phyloP scores from a whole-genome alignment of 2,888 invertebrate species.

The Rhopalosiphum nymphaeae region DNA sequence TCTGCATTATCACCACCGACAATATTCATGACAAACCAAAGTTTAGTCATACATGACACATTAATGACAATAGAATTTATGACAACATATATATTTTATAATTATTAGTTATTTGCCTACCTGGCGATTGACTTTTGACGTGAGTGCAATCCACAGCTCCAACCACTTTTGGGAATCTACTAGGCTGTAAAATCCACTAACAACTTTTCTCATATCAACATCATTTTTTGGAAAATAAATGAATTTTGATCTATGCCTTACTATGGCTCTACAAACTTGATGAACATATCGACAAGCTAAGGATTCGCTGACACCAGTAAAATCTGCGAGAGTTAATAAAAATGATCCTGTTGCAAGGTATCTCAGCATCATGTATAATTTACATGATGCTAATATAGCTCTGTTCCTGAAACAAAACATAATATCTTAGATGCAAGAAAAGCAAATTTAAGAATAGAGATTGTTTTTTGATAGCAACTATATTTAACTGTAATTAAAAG shows the following conservation, averaged over 20 bases:
- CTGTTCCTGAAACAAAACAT: constrained; percentile 16
- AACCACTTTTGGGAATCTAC: constrained; percentile 9
- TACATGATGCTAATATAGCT: background rate
- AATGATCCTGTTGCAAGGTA: constrained; percentile 20
- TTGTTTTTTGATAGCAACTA: background rate
- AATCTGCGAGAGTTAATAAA: background rate
- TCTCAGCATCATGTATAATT: constrained; percentile 9
- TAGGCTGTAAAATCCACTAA: background rate
- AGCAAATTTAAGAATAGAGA: background rate
- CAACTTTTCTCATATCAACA: background rate
- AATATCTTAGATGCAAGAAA: background rate
- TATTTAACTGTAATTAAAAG: background rate
- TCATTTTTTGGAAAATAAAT: background rate
- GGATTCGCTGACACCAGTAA: background rate
- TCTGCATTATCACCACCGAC: background rate
- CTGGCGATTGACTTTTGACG: constrained; percentile 10
- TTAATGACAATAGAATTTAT: background rate
- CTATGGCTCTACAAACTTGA: background rate
- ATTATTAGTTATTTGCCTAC: background rate
- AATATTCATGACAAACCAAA: background rate
- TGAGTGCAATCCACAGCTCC: constrained; percentile 18
- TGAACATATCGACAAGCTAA: background rate
- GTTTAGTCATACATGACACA: background rate
- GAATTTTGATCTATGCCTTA: background rate
- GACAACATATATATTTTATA: background rate